Percentiles rank a stretch among this genome's conserved stretches.
These are phyloP conservation scores for Cryptus viduatorius DNA, from an alignment of 2,888 invertebrate species.

Conservation along the genomic window DNA sequence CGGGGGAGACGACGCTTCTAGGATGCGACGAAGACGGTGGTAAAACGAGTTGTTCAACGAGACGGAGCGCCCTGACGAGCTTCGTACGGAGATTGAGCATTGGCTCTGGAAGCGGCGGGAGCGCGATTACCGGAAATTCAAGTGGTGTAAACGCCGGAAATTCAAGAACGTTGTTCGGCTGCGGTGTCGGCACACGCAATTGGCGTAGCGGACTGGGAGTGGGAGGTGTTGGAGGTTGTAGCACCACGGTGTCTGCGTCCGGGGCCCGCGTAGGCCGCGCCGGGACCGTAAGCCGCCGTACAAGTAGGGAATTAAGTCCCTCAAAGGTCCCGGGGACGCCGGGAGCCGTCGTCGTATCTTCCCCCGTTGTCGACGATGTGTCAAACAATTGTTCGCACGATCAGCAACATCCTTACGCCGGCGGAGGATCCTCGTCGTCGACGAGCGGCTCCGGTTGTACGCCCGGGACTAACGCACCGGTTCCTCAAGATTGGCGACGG, in stretches of 20 bases:
- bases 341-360: slow-evolving; percentile 61
- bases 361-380: slow-evolving; percentile 69
- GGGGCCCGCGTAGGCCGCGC: slow-evolving; percentile 74
- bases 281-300: slow-evolving; percentile 80
- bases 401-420: slow-evolving; percentile 14
- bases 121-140: slow-evolving; percentile 52
- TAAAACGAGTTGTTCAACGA: slow-evolving; percentile 50
- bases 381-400: slow-evolving; percentile 24
- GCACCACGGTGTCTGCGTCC: slow-evolving; percentile 81
- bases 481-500: slow-evolving; percentile 83
- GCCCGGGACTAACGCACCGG: slow-evolving; percentile 45
- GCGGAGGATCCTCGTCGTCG: slow-evolving; percentile 35
- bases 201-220: slow-evolving; percentile 43
- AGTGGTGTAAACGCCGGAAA: slow-evolving; percentile 23
- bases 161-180: slow-evolving; percentile 54
- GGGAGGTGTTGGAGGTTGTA: slow-evolving; percentile 58
- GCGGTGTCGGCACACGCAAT: slow-evolving; percentile 49
- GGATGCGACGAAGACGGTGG: slow-evolving; percentile 61
- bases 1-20: slow-evolving; percentile 48
- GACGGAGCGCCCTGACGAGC: slow-evolving; percentile 71
- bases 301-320: slow-evolving; percentile 82
- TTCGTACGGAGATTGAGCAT: slow-evolving; percentile 77
- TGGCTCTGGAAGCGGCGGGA: slow-evolving; percentile 62
- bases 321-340: slow-evolving; percentile 74
- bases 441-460: slow-evolving; percentile 38